Percentiles rank a stretch among this genome's conserved stretches.
These are phyloP conservation scores for Ditula angustiorana DNA, from an alignment of 2,888 invertebrate species.

Conservation along the genomic window DNA sequence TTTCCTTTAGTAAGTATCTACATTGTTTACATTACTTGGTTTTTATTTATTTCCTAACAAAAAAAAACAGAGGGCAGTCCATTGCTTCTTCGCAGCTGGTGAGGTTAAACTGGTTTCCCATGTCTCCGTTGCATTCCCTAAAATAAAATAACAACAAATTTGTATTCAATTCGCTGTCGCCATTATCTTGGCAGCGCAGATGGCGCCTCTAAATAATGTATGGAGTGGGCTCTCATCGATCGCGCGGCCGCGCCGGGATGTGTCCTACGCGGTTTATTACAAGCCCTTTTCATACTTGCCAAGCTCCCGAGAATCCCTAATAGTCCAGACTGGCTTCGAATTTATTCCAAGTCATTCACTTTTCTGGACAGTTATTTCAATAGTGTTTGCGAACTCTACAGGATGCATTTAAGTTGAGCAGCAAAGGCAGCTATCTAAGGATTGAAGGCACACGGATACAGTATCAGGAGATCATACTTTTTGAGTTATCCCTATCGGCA, in stretches of 20 bases:
- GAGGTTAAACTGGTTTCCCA: no score
- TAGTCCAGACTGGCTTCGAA: background rate
- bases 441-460: no score
- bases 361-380: background rate
- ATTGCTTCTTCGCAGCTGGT: background rate
- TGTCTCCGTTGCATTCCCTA: background rate
- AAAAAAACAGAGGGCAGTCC: background rate
- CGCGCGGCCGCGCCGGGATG: background rate
- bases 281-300: background rate
- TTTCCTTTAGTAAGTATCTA: no score
- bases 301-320: background rate
- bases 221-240: constrained; percentile 56
- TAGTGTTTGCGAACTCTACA: no score
- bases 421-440: no score
- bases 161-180: constrained; percentile 38
- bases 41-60: no score
- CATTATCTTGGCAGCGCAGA: constrained; percentile 35
- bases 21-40: no score
- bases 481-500: no score
- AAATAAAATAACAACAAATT: constrained; percentile 42
- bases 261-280: background rate
- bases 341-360: background rate
- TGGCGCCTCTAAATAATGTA: constrained; percentile 58
- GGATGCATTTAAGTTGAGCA: no score
- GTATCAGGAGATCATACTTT: no score